Percentiles rank a stretch among this genome's conserved stretches.
Conservation (phyloP, 2,888 invertebrate genomes). For the Sphecodes monilicornis region DNA sequence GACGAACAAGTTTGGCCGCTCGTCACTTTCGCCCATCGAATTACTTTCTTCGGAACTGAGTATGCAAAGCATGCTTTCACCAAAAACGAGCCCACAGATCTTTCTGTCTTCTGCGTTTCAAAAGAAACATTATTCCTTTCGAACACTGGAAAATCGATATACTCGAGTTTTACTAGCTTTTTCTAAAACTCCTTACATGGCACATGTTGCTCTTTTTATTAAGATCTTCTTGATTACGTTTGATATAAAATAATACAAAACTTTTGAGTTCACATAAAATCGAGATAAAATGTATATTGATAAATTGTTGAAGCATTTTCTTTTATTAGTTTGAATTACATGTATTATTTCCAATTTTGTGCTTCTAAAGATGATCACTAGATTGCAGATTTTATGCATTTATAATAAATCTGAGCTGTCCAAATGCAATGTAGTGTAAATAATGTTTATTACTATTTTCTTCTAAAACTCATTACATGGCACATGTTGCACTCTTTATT, state of each 20-base stretch:
- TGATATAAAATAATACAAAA: no score
- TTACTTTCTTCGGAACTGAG: constrained; percentile 65
- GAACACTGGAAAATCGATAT: neutral
- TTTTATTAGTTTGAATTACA: no score
- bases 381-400: no score
- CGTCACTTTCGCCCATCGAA: constrained; percentile 67
- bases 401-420: no score
- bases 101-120: neutral
- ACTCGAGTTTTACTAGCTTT: neutral
- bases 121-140: neutral
- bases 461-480: neutral
- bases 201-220: neutral
- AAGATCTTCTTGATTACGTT: neutral
- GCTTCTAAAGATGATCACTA: no score
- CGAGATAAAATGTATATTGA: no score
- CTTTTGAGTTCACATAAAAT: no score
- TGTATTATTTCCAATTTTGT: no score
- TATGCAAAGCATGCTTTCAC: constrained; percentile 72
- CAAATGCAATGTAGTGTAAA: no score
- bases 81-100: constrained; percentile 36
- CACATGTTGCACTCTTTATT: neutral
- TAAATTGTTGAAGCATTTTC: no score
- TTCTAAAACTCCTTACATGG: neutral
- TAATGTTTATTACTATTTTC: neutral
- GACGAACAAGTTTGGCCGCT: constrained; percentile 59